phyloP scores from a whole-genome alignment of 2,113 vertebrate genomes.

The Toxotes chatareus region DNA sequence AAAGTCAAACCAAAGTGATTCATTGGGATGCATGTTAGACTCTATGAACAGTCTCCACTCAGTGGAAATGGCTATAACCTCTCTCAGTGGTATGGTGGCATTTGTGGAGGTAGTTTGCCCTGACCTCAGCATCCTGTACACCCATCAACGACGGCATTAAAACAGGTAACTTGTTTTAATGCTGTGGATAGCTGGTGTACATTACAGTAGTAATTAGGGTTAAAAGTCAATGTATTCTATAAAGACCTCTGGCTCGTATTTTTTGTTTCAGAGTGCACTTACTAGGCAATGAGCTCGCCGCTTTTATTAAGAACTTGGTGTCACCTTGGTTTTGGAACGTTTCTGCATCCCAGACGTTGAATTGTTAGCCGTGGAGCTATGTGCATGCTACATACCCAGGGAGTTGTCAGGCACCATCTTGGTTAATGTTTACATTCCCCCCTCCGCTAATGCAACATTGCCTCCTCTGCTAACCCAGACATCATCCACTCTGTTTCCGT shows the following conservation, averaged over 20 bases:
- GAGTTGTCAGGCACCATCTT: too few species aligned
- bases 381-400: too few species aligned
- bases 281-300: not conserved
- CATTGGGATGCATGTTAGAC: conserved; percentile 28
- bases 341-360: too few species aligned
- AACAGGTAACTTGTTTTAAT: too few species aligned
- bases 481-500: too few species aligned
- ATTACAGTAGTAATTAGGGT: conserved; percentile 7
- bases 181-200: not conserved
- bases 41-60: conserved; percentile 29
- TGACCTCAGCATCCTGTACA: conserved; percentile 22
- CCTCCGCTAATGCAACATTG: too few species aligned
- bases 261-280: not conserved
- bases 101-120: conserved; percentile 15
- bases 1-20: conserved; percentile 32
- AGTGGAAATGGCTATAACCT: conserved; percentile 4
- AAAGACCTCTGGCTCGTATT: not conserved
- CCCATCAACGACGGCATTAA: too few species aligned
- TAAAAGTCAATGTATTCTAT: conserved; percentile 16
- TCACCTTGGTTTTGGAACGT: too few species aligned
- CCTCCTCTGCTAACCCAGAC: too few species aligned
- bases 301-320: too few species aligned
- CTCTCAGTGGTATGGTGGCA: not conserved
- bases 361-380: too few species aligned
- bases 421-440: too few species aligned